These are phyloP conservation scores for Synergus japonicus DNA, from an alignment of 2,888 invertebrate species.

Conservation along the genomic window DNA sequence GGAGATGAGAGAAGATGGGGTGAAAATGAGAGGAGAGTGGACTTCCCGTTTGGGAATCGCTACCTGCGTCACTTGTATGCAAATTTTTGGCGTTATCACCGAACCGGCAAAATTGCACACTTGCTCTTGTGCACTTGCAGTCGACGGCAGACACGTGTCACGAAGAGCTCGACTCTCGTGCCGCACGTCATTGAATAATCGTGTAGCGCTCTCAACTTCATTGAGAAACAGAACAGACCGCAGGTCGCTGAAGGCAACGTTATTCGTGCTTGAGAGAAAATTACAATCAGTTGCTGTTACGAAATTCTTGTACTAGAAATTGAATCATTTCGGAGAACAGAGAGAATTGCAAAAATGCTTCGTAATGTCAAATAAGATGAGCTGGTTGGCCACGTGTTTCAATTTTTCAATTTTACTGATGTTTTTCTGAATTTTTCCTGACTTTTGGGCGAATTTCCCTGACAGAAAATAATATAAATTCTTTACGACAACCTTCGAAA, in stretches of 20 bases:
- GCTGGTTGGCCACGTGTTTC: too few species aligned
- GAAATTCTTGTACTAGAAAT: neutral
- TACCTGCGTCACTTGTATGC: constrained; percentile 34
- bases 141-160: constrained; percentile 34
- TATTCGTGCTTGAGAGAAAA: constrained; percentile 22
- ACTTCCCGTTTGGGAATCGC: constrained; percentile 31
- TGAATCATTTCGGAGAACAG: neutral
- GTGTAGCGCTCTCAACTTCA: constrained; percentile 40
- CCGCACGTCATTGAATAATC: constrained; percentile 42
- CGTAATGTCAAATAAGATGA: neutral
- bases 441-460: too few species aligned
- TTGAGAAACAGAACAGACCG: constrained; percentile 36
- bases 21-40: constrained; percentile 6
- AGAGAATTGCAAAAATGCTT: neutral
- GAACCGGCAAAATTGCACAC: constrained; percentile 37
- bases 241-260: constrained; percentile 15
- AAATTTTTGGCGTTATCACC: constrained; percentile 14
- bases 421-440: too few species aligned
- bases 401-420: too few species aligned
- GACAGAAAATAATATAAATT: too few species aligned
- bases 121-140: constrained; percentile 35
- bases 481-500: too few species aligned
- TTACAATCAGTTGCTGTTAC: neutral
- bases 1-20: neutral
- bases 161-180: constrained; percentile 34